phyloP scores from a whole-genome alignment of 53 echinoderm and acorn worm species.

The Mesocentrotus franciscanus region DNA sequence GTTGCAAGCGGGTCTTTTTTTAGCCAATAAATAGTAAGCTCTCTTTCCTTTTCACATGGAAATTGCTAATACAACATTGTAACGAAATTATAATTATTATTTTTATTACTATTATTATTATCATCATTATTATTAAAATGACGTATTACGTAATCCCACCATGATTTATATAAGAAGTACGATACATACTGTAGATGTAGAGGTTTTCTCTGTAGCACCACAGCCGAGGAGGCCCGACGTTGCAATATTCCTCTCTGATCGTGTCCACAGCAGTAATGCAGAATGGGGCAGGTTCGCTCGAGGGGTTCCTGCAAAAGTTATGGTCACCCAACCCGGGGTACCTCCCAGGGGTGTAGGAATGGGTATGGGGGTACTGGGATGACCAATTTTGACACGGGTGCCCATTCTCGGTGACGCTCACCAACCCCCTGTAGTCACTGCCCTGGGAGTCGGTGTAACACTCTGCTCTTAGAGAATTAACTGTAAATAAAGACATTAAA shows the following conservation, averaged over 20 bases:
- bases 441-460: slow-evolving; percentile 24
- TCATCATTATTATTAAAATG: too few relatives aligned
- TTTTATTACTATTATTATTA: too few relatives aligned
- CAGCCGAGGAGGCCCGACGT: background rate
- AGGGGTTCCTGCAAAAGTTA: slow-evolving; percentile 5
- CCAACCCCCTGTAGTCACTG: background rate
- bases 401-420: background rate
- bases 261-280: background rate
- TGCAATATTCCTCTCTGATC: background rate
- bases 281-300: background rate
- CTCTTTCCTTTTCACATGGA: too few relatives aligned
- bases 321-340: slow-evolving; percentile 5
- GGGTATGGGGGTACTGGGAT: background rate
- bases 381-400: background rate
- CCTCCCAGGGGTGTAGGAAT: background rate
- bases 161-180: too few relatives aligned
- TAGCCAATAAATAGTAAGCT: too few relatives aligned
- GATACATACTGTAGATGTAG: slow-evolving; percentile 3
- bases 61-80: too few relatives aligned
- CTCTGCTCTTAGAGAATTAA: background rate
- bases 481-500: background rate
- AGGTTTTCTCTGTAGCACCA: background rate
- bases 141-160: too few relatives aligned
- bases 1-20: too few relatives aligned
- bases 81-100: too few relatives aligned